Evolutionary conservation across 2,113 vertebrate genomes (phyloP).

Genomic region (Pseudopodoces humilis): DNA sequence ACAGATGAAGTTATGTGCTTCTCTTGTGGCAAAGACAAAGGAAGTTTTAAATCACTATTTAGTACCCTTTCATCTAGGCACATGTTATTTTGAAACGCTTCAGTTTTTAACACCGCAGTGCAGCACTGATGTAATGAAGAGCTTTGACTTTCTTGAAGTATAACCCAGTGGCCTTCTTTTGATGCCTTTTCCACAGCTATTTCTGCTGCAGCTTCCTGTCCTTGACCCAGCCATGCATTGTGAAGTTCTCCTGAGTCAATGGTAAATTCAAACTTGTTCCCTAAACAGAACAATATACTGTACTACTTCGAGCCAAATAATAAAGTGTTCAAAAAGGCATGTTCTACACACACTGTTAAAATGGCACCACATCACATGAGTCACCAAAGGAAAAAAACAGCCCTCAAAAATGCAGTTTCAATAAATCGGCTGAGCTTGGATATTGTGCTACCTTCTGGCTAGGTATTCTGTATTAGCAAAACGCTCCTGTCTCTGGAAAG

Average conservation of each 20-base stretch:
- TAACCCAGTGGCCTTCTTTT: slow-evolving; percentile 89
- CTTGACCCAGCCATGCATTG: slow-evolving; percentile 82
- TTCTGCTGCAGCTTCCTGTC: slow-evolving; percentile 84
- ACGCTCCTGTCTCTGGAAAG: background rate
- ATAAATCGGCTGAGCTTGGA: background rate
- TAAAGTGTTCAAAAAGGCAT: background rate
- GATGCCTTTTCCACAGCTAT: slow-evolving; percentile 83
- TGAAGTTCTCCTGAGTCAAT: slow-evolving; percentile 85
- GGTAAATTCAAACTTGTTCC: slow-evolving; percentile 82
- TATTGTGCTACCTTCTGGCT: background rate
- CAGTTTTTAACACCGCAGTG: slow-evolving; percentile 63
- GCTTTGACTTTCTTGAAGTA: slow-evolving; percentile 81
- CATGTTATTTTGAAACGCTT: slow-evolving; percentile 71
- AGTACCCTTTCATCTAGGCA: slow-evolving; percentile 70
- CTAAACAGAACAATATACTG: slow-evolving; percentile 60
- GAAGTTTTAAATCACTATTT: slow-evolving; percentile 73
- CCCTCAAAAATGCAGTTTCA: background rate
- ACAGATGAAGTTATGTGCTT: slow-evolving; percentile 40
- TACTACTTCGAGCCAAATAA: slow-evolving; percentile 23
- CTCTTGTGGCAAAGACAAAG: slow-evolving; percentile 63
- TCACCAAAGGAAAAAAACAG: background rate
- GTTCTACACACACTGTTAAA: slow-evolving; percentile 28
- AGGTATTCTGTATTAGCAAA: background rate
- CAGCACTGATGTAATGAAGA: slow-evolving; percentile 68
- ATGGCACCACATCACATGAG: background rate